phyloP scores from a whole-genome alignment of 2,888 invertebrate genomes.

The Xanthia togata region DNA sequence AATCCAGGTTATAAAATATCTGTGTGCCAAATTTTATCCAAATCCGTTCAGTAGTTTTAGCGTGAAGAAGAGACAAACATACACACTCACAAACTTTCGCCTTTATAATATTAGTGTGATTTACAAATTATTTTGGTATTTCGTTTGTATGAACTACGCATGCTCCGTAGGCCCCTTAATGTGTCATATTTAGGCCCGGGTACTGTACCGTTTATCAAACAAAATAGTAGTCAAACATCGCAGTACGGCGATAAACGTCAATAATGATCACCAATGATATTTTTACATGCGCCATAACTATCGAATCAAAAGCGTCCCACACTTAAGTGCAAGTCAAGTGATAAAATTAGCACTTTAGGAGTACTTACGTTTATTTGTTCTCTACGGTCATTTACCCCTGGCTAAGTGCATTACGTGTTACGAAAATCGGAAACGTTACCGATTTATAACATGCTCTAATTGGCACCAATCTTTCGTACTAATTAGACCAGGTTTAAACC shows the following conservation, averaged over 20 bases:
- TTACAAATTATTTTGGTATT: no score
- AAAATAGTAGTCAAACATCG: conserved; percentile 33
- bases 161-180: no score
- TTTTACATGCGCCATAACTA: conserved; percentile 69
- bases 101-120: no score
- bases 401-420: conserved; percentile 52
- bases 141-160: no score
- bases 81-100: no score
- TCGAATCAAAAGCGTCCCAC: conserved; percentile 70
- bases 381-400: conserved; percentile 67
- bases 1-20: no score
- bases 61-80: no score
- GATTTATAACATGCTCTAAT: conserved; percentile 61
- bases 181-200: conserved; percentile 2
- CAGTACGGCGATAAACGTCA: conserved; percentile 64
- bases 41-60: no score
- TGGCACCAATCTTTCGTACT: conserved; percentile 50
- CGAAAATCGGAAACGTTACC: conserved; percentile 55
- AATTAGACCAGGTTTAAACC: conserved; percentile 51
- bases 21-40: no score
- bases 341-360: conserved; percentile 83
- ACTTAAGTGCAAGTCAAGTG: conserved; percentile 74
- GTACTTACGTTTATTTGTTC: conserved; percentile 76
- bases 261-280: conserved; percentile 69
- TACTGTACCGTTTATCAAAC: conserved; percentile 34